Evolutionary conservation across 2,888 invertebrate genomes (phyloP).

Genomic region (Drosophila anceps): DNA sequence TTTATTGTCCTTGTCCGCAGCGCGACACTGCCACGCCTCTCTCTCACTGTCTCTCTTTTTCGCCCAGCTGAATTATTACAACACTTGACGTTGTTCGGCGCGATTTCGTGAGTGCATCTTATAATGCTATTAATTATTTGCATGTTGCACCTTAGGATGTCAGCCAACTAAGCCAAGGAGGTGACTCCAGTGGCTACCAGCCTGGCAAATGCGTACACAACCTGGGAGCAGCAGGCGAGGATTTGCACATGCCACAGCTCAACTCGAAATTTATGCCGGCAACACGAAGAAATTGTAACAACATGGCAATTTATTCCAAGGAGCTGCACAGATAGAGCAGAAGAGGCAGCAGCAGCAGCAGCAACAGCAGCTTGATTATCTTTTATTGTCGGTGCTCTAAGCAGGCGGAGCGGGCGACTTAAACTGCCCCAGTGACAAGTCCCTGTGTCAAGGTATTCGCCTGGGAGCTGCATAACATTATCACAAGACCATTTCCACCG

Average conservation of each 20-base stretch:
- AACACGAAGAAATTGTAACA: slow-evolving; percentile 81
- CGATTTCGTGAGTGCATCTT: slow-evolving; percentile 86
- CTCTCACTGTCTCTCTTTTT: background rate
- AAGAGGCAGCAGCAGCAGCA: slow-evolving; percentile 13
- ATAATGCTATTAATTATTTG: slow-evolving; percentile 86
- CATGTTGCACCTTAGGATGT: slow-evolving; percentile 85
- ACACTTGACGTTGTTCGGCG: slow-evolving; percentile 79
- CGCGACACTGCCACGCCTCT: slow-evolving; percentile 26
- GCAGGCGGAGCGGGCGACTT: slow-evolving; percentile 35
- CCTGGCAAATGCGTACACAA: slow-evolving; percentile 60
- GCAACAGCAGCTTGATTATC: slow-evolving; percentile 58
- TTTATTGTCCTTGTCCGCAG: slow-evolving; percentile 78
- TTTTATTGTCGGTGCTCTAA: slow-evolving; percentile 60
- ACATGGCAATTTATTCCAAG: slow-evolving; percentile 79
- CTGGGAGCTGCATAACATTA: slow-evolving; percentile 70
- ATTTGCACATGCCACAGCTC: slow-evolving; percentile 45
- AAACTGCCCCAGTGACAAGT: slow-evolving; percentile 55
- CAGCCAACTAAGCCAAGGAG: slow-evolving; percentile 58
- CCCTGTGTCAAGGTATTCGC: slow-evolving; percentile 50
- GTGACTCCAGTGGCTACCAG: slow-evolving; percentile 14
- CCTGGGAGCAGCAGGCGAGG: slow-evolving; percentile 23
- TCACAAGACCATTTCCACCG: slow-evolving; percentile 58
- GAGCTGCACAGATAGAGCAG: slow-evolving; percentile 28
- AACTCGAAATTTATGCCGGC: slow-evolving; percentile 72
- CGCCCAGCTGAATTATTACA: slow-evolving; percentile 78